Base-by-base conservation (phyloP, 2,888 invertebrate species). In the Phragmatobia fuliginosa region DNA sequence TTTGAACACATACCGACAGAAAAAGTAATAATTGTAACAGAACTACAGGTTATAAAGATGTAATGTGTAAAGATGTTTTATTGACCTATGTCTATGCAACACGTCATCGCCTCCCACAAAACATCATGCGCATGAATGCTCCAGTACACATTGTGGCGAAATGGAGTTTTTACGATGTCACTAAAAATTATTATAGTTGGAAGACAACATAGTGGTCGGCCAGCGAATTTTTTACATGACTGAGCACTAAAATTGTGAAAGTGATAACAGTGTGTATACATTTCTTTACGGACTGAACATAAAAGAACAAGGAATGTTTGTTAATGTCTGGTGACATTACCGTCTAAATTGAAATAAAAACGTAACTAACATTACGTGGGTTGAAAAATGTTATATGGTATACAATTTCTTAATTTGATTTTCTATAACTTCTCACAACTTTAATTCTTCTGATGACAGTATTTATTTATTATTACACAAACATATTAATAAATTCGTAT, bases 161-260 rank as follows among this genome's bases (percentile, higher is more conserved):
- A 80, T 82, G 80, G 80, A 80, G 73, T 82, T 80, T 80, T 80
- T 80, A 80, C 75, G 82, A 68, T 56, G 78, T 75, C 83, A 80
- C 82, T 77, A 80, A 80, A 56, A 80, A 82, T 80, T 75, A 80
- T 80, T 80, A 80, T 80, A 82, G 78, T 82, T 82, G 78, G 71
- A 80, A 73, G 75, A 66, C 73, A 74, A 77, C 71, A 69, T 75
- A 82, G 82, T 80, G 82, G 82, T 66, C 68, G 71, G 49, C 71
- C 66, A 62, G 77, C 80, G 73, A 73, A 75, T 77, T 80, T 80
- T 80, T 80, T 77, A 75, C 80, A 72, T 69, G 75, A 69, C n/a
- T 77, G 82, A 68, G 59, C 78, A 75, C 69, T 82, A 67, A 71
- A 77, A 80, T 80, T 77, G 71, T 76, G 69, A 74, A 71, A 73